These are phyloP conservation scores for Drosophila gunungcola DNA, from an alignment of 1,140 invertebrate genomes.

Conservation along the genomic window DNA sequence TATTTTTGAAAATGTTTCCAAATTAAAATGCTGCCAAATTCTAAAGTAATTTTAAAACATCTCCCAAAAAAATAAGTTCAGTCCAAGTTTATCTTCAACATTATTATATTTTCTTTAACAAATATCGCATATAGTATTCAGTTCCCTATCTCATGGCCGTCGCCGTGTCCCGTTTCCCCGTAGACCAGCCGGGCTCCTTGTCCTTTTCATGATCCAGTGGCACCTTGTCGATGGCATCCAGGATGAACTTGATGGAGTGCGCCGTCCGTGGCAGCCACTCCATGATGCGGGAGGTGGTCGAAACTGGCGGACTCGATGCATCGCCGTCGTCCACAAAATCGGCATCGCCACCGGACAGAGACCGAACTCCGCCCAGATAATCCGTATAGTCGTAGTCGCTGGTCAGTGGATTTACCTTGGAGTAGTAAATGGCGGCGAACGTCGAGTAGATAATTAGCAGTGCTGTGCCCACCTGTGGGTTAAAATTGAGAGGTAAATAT, in stretches of 20 bases:
- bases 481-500: neutral
- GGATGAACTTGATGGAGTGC: conserved; percentile 76
- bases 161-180: conserved; percentile 24
- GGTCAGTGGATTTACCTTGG: conserved; percentile 92
- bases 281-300: conserved; percentile 46
- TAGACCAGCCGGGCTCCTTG: conserved; percentile 54
- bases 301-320: conserved; percentile 13
- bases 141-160: conserved; percentile 38
- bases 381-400: conserved; percentile 91
- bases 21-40: too few relatives aligned
- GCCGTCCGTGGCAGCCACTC: conserved; percentile 70
- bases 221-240: conserved; percentile 82
- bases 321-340: conserved; percentile 79
- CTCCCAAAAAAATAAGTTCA: neutral
- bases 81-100: conserved; percentile 16
- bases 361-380: conserved; percentile 87
- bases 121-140: conserved; percentile 22
- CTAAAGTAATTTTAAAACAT: too few relatives aligned
- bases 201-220: conserved; percentile 61
- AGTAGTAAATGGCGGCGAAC: conserved; percentile 93
- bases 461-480: conserved; percentile 89
- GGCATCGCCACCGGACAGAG: conserved; percentile 85
- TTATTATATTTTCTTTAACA: conserved; percentile 56
- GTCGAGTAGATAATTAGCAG: conserved; percentile 92
- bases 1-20: too few relatives aligned